A percentile compares a stretch with the other conserved stretches of the same genome.
These are phyloP conservation scores for Tachyglossus aculeatus DNA, from an alignment of 2,797 vertebrate species.

Conservation along the genomic window DNA sequence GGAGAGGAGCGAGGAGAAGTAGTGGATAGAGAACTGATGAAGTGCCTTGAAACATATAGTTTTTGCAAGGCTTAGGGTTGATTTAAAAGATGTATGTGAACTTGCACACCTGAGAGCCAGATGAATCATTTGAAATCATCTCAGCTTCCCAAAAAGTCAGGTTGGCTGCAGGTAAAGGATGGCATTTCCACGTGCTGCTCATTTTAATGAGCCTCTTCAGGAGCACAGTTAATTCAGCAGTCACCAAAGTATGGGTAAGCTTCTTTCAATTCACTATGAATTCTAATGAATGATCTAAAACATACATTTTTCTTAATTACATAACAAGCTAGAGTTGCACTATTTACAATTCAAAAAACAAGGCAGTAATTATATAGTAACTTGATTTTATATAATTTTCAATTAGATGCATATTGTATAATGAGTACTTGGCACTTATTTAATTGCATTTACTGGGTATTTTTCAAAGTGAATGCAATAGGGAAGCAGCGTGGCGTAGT, in stretches of 20 bases:
- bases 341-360: conserved; percentile 44
- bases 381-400: conserved; percentile 40
- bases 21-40: too few relatives aligned
- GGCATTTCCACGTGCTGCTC: conserved; percentile 34
- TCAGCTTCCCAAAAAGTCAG: conserved; percentile 30
- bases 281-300: conserved; percentile 40
- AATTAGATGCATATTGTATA: conserved; percentile 42
- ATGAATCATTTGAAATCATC: conserved; percentile 22
- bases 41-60: too few relatives aligned
- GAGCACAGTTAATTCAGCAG: conserved; percentile 24
- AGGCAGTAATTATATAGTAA: conserved; percentile 39
- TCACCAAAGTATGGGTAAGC: conserved; percentile 3
- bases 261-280: conserved; percentile 18
- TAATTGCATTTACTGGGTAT: conserved; percentile 44
- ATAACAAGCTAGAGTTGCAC: neutral
- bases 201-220: conserved; percentile 32
- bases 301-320: conserved; percentile 22
- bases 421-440: conserved; percentile 52
- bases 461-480: conserved; percentile 49
- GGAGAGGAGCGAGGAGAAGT: too few relatives aligned
- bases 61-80: too few relatives aligned
- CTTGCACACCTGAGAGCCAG: conserved; percentile 27
- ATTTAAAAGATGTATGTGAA: neutral
- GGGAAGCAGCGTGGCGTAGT: neutral
- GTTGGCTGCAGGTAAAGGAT: conserved; percentile 39